phyloP scores from a whole-genome alignment of 2,113 vertebrate genomes.

The Perca flavescens region DNA sequence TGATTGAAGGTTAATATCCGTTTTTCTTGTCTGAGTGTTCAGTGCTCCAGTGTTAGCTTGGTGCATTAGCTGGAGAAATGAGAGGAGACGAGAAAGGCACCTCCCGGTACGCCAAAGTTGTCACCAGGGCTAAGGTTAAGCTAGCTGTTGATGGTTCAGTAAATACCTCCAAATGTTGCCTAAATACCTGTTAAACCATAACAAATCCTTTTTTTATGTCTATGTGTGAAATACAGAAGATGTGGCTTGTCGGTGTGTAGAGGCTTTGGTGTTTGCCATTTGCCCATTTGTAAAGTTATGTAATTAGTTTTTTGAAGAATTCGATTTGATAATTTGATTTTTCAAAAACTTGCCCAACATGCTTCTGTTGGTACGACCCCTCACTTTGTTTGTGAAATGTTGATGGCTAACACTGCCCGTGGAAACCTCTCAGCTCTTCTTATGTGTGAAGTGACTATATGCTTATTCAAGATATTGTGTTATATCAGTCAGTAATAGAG shows the following conservation, averaged over 20 bases:
- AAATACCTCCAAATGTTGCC: not conserved
- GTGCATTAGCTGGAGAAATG: not conserved
- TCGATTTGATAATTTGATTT: too few species aligned
- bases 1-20: not conserved
- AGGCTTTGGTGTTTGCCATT: too few species aligned
- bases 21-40: not conserved
- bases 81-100: not conserved
- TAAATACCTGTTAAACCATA: not conserved
- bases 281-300: not conserved
- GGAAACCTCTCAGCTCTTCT: not conserved
- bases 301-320: not conserved
- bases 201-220: too few species aligned
- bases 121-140: not conserved
- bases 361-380: not conserved
- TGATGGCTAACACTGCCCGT: not conserved
- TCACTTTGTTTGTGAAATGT: not conserved
- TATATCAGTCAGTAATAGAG: not conserved
- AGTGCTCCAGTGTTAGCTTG: not conserved
- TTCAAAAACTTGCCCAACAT: not conserved
- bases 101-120: not conserved
- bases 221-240: too few species aligned
- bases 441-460: not conserved
- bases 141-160: not conserved
- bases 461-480: not conserved
- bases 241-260: too few species aligned